phyloP scores from a whole-genome alignment of 92 coral and sea anemone genomes.

The Anthopleura xanthogrammica region DNA sequence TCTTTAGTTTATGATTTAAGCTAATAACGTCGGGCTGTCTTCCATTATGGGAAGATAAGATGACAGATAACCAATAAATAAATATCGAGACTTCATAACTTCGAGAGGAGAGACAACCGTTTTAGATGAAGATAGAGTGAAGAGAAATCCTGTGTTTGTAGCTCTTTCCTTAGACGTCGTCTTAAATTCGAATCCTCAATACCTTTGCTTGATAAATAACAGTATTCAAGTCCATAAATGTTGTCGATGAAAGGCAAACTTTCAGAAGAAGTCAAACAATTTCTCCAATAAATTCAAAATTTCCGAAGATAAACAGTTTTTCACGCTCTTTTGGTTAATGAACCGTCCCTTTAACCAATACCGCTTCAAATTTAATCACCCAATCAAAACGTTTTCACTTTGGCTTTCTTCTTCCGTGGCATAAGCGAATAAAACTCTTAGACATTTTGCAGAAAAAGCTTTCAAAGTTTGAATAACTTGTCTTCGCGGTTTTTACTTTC shows the following conservation, averaged over 20 bases:
- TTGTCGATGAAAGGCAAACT: neutral
- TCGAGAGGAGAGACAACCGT: neutral
- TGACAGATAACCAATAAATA: neutral
- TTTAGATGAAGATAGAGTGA: neutral
- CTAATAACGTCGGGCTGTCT: neutral
- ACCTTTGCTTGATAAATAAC: neutral
- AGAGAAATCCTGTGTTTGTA: neutral
- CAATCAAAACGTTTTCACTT: neutral
- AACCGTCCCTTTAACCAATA: neutral
- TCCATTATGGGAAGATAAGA: neutral
- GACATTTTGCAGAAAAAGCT: neutral
- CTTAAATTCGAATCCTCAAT: neutral
- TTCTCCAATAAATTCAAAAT: conserved; percentile 20
- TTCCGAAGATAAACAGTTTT: conserved; percentile 11
- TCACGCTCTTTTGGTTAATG: neutral
- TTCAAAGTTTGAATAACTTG: neutral
- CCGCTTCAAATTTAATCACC: neutral
- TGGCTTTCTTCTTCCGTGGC: neutral
- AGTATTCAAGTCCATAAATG: neutral
- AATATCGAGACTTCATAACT: neutral
- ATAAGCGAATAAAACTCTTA: neutral
- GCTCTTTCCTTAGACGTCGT: neutral
- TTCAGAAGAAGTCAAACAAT: neutral
- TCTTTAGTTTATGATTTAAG: neutral
- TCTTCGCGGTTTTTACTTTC: conserved; percentile 21